Evolutionary conservation across 2,888 invertebrate species (phyloP), one percentile per base, ranked within the genome.

Genomic region (Gisinianus flammeolus): DNA sequence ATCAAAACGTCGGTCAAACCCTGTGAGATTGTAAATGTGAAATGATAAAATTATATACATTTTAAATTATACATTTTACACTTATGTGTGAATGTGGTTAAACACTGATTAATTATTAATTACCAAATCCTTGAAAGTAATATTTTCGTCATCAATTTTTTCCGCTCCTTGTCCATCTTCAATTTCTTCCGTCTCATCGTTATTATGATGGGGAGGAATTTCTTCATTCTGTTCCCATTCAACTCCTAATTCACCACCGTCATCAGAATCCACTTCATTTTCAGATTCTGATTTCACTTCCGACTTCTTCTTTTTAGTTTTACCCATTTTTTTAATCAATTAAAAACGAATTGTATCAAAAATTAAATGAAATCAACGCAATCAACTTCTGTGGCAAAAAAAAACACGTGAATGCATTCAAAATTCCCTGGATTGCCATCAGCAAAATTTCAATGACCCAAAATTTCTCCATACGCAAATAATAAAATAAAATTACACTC

Each of bases 1-100:
- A 95, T 95, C 54, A 99, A 87, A 0, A 92, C 92, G 84, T 97
- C 98, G 8, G 93, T 92, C 19, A 99, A 89, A 31, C 98, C 98
- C 97, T 96, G 85, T 79, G 86, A 86, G 78, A 79, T n/a, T 44
- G 19, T 30, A 77, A 72, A 35, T 16, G 5, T 24, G 26, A 62
- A 71, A 56, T 44, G 16, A 64, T 6, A n/a, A n/a, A n/a, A n/a
- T n/a, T n/a, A n/a, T n/a, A n/a, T n/a, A n/a, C n/a, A n/a, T n/a
- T n/a, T n/a, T n/a, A n/a, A n/a, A n/a, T n/a, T 35, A n/a, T n/a
- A n/a, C n/a, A n/a, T n/a, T n/a, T n/a, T n/a, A n/a, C n/a, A n/a
- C n/a, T n/a, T n/a, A n/a, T n/a, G n/a, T n/a, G n/a, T n/a, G n/a
- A n/a, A n/a, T n/a, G n/a, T n/a, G n/a, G n/a, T n/a, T n/a, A n/a